Evolutionary conservation across 2,888 invertebrate species (phyloP).

Genomic region (Apotomis capreana): DNA sequence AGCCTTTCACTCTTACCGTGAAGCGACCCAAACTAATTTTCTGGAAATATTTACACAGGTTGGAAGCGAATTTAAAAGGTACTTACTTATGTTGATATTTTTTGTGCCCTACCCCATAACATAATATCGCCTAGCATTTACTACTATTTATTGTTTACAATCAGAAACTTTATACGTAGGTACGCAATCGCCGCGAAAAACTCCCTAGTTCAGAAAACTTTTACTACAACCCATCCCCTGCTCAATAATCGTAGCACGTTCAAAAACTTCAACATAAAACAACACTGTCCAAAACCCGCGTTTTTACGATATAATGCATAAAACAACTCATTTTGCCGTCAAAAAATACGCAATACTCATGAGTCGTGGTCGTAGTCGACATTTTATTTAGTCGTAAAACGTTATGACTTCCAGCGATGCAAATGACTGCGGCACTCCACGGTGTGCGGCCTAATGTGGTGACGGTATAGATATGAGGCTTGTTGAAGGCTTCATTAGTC

Average conservation of each 20-base stretch:
- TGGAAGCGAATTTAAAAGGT: too few species aligned
- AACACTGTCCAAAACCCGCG: slow-evolving; percentile 24
- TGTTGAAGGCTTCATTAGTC: not conserved
- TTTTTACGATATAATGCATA: slow-evolving; percentile 39
- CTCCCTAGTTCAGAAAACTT: not conserved
- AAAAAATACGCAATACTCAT: slow-evolving; percentile 37
- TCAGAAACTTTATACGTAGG: not conserved
- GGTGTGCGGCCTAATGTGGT: slow-evolving; percentile 13
- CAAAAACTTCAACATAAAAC: slow-evolving; percentile 27
- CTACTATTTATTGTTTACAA: not conserved
- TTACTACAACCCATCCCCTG: not conserved
- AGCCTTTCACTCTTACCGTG: too few species aligned
- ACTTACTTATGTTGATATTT: too few species aligned
- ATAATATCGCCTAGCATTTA: too few species aligned
- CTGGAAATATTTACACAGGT: too few species aligned
- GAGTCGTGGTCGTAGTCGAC: slow-evolving; percentile 34
- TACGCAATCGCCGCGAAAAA: not conserved
- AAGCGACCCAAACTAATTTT: too few species aligned
- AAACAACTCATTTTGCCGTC: slow-evolving; percentile 40
- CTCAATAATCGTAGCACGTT: slow-evolving; percentile 5
- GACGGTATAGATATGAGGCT: slow-evolving; percentile 9
- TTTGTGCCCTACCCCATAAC: too few species aligned
- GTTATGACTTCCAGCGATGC: slow-evolving; percentile 28
- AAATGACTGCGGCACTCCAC: slow-evolving; percentile 37
- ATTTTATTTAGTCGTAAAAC: slow-evolving; percentile 39